Conservation (phyloP, 2,888 invertebrate species). For the Thereva unica region DNA sequence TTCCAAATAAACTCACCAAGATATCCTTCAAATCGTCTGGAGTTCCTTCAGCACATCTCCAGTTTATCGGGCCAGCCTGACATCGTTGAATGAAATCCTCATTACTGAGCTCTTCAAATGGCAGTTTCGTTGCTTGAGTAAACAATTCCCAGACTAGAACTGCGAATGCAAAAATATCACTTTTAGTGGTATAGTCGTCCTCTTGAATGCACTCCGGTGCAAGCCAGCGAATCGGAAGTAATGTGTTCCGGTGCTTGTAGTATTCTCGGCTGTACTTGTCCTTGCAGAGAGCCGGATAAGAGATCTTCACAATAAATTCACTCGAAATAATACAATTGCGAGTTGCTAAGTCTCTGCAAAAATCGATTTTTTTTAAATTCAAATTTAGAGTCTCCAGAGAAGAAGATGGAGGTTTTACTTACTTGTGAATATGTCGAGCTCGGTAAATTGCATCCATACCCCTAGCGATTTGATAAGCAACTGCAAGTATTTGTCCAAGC, state of each 20-base stretch:
- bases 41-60: conserved; percentile 69
- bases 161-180: conserved; percentile 90
- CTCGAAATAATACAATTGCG: conserved; percentile 89
- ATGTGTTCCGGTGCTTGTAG: conserved; percentile 79
- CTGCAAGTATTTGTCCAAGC: conserved; percentile 67
- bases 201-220: conserved; percentile 87
- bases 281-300: conserved; percentile 75
- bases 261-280: conserved; percentile 91
- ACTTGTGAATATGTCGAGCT: conserved; percentile 79
- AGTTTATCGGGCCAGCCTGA: conserved; percentile 64
- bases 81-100: conserved; percentile 54
- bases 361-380: conserved; percentile 45
- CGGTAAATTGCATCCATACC: conserved; percentile 81
- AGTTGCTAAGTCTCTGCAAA: conserved; percentile 81
- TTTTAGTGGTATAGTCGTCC: conserved; percentile 89
- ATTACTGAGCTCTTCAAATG: conserved; percentile 62
- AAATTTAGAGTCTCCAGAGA: conserved; percentile 2
- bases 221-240: conserved; percentile 88
- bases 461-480: conserved; percentile 76
- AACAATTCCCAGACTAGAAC: conserved; percentile 90
- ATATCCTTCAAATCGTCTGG: conserved; percentile 66
- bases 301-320: conserved; percentile 77
- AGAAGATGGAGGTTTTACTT: conserved; percentile 39
- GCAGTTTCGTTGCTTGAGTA: conserved; percentile 75
- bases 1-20: conserved; percentile 55